phyloP scores from a whole-genome alignment of 2,888 invertebrate species.

The Ferrisia virgata region DNA sequence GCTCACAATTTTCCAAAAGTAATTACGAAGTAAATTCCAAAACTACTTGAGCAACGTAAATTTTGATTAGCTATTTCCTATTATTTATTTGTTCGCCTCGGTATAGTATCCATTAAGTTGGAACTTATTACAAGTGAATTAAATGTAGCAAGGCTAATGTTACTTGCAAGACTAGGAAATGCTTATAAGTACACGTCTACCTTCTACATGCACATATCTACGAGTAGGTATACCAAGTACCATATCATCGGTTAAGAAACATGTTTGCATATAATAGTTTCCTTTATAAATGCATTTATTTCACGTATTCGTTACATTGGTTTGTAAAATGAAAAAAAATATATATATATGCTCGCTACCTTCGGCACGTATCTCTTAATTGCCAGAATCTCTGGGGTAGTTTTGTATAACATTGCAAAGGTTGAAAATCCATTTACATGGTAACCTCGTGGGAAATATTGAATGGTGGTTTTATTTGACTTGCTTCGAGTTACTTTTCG shows the following conservation, averaged over 20 bases:
- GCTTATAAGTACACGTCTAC: too few relatives aligned
- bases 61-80: too few relatives aligned
- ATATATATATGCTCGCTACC: neutral
- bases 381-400: conserved; percentile 4
- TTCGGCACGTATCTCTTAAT: conserved; percentile 2
- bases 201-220: neutral
- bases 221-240: too few relatives aligned
- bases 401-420: conserved; percentile 8
- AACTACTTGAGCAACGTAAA: too few relatives aligned
- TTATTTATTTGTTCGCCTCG: too few relatives aligned
- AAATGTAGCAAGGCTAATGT: neutral
- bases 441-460: conserved; percentile 4
- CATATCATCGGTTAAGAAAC: neutral
- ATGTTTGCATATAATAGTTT: neutral
- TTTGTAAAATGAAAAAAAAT: neutral
- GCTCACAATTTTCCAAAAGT: too few relatives aligned
- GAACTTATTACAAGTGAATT: neutral
- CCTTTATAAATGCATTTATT: neutral
- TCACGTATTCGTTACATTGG: neutral
- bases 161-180: neutral
- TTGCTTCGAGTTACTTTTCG: conserved; percentile 9
- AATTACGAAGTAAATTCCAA: too few relatives aligned
- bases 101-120: too few relatives aligned
- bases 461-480: conserved; percentile 26
- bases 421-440: conserved; percentile 21